Evolutionary conservation across 2,113 vertebrate genomes (phyloP).

Genomic region (Gobius niger): DNA sequence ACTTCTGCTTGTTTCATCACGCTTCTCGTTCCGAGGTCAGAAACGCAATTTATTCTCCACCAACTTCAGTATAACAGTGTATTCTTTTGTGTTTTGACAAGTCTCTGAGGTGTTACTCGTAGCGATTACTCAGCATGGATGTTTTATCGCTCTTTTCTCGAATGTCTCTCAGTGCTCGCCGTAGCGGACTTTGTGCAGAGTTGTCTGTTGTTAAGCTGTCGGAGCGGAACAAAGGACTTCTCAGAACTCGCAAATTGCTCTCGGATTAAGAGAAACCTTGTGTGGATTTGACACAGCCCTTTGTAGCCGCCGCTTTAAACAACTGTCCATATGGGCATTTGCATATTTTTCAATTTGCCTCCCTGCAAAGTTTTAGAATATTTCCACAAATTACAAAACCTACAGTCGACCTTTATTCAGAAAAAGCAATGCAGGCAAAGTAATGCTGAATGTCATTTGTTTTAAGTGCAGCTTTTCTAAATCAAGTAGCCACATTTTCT

Average conservation of each 20-base stretch:
- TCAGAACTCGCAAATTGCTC: slow-evolving; percentile 54
- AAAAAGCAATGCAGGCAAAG: neutral
- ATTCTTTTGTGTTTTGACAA: neutral
- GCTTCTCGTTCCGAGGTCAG: neutral
- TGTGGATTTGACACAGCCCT: slow-evolving; percentile 46
- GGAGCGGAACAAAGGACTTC: slow-evolving; percentile 52
- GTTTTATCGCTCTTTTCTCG: slow-evolving; percentile 23
- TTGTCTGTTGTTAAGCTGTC: slow-evolving; percentile 46
- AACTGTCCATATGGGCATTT: slow-evolving; percentile 4
- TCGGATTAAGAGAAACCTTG: slow-evolving; percentile 59
- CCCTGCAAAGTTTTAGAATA: neutral
- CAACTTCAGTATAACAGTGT: neutral
- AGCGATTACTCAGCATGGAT: slow-evolving; percentile 9
- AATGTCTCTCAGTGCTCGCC: neutral
- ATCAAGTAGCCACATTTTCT: too few species aligned
- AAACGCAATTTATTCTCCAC: neutral
- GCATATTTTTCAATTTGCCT: neutral
- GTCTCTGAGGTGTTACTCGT: neutral
- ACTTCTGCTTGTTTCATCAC: neutral
- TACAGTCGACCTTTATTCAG: neutral
- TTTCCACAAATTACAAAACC: too few species aligned
- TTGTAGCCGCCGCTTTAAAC: slow-evolving; percentile 18
- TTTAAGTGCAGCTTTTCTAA: too few species aligned
- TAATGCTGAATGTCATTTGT: too few species aligned
- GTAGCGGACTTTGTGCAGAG: slow-evolving; percentile 11